Base-by-base conservation (phyloP, 2,113 vertebrate species). In the Rhinopomastus cyanomelas region DNA sequence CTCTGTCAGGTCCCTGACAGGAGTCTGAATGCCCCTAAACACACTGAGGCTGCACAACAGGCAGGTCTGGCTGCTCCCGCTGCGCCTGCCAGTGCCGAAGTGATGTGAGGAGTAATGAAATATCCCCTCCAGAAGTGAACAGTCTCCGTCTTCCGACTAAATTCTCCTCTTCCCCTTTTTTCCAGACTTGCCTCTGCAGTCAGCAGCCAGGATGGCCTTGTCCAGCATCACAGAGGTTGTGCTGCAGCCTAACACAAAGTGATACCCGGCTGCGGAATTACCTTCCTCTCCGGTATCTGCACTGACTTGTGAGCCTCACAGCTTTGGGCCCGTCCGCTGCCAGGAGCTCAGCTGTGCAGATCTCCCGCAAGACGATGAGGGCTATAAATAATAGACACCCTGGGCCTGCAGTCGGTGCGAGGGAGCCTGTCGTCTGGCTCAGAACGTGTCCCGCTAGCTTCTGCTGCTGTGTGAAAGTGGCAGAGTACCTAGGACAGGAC, bases 301-400 rank as follows among this genome's bases (percentile, higher is more conserved):
- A 5, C 37, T 37, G 90, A 48, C 94, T 69, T 8, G 8, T 0
- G 19, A 93, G 80, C 87, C 89, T 67, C 89, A n/a, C 61, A 77
- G 94, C 93, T 74, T 60, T 3, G 8, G 59, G 76, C 79, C 87
- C 83, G 82, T 60, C 91, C 81, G 52, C 87, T 80, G 21, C 79
- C 44, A 48, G 67, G 37, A 91, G 72, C 19, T 83, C 85, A 36
- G n/a, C 91, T 57, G 88, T 93, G 93, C 89, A 96, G 78, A 94
- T 92, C 1, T 42, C 42, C 91, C 64, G 0, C 80, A 37, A 78
- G 91, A 94, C 92, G 91, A 94, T 78, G 82, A 92, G 85, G 30
- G 60, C 93, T 94, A 94, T 95, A 94, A 95, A 94, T 95, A 96
- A 96, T 68, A 65, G 85, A 91, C 90, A 94, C 95, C 93, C 86